Percentiles rank a stretch among this genome's conserved stretches.
Evolutionary conservation across 2,797 vertebrate species (phyloP).

Genomic region (Okamejei kenojei): DNA sequence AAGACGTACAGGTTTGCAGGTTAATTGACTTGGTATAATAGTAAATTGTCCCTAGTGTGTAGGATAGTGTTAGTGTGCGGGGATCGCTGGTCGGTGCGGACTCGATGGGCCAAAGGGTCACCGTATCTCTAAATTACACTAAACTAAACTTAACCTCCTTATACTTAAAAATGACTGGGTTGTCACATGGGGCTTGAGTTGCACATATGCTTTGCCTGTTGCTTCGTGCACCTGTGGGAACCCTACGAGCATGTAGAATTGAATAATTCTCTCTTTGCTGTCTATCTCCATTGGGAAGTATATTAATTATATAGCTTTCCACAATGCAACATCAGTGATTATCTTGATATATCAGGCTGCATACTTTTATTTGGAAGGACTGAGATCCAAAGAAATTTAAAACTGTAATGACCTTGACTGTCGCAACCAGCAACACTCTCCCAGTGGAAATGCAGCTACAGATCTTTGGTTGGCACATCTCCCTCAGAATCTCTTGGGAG

Average conservation of each 20-base stretch:
- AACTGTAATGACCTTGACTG: background rate
- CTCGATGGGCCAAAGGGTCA: too few species aligned
- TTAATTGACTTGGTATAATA: too few species aligned
- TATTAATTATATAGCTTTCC: background rate
- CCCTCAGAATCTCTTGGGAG: background rate
- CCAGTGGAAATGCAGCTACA: background rate
- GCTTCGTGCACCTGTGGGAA: background rate
- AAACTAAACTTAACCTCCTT: too few species aligned
- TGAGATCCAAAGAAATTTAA: background rate
- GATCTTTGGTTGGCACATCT: background rate
- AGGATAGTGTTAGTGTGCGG: too few species aligned
- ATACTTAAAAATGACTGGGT: background rate
- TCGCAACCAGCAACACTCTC: background rate
- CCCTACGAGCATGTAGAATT: background rate
- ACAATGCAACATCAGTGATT: background rate
- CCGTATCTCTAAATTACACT: too few species aligned
- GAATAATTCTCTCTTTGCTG: background rate
- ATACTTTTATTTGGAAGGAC: background rate
- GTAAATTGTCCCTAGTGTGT: too few species aligned
- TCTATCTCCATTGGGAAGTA: background rate
- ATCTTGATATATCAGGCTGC: background rate
- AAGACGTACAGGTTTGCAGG: too few species aligned
- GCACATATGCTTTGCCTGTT: background rate
- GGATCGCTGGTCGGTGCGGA: too few species aligned
- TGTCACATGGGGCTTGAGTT: background rate